Evolutionary conservation across 2,888 invertebrate genomes (phyloP).

Genomic region (Agapetus fuscipes): DNA sequence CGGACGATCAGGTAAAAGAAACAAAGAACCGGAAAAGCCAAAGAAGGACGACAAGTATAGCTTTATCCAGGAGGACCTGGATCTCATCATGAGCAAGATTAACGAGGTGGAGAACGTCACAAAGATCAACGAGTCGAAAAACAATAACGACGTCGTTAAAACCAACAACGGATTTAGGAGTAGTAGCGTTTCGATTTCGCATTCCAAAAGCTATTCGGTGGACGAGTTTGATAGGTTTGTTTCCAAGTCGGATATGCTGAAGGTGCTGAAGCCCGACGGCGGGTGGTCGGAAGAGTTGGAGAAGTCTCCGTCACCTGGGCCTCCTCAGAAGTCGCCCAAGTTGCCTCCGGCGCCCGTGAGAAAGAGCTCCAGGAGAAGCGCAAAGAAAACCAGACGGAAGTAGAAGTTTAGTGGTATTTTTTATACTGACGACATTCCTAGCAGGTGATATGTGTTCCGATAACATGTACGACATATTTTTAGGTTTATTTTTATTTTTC

Average conservation of each 20-base stretch:
- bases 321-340: not conserved
- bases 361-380: conserved; percentile 1
- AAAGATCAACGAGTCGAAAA: not conserved
- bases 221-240: conserved; percentile 41
- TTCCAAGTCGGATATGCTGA: conserved; percentile 26
- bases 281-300: conserved; percentile 4
- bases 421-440: too few species aligned
- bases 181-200: conserved; percentile 26
- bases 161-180: conserved; percentile 27
- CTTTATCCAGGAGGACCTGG: too few species aligned
- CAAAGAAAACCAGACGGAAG: too few species aligned
- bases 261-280: not conserved
- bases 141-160: not conserved
- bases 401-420: too few species aligned
- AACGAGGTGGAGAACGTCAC: conserved; percentile 13
- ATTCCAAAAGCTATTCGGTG: conserved; percentile 37
- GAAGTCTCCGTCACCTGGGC: conserved; percentile 25
- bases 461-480: too few species aligned
- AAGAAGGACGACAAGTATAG: too few species aligned
- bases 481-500: too few species aligned
- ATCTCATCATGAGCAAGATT: conserved; percentile 30
- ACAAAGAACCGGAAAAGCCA: too few species aligned
- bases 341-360: not conserved
- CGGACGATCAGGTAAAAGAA: conserved; percentile 95
- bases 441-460: too few species aligned